Evolutionary conservation across 2,888 invertebrate species (phyloP), one percentile per base, ranked within the genome.

Genomic region (Spatulosminthurus flaviceps): DNA sequence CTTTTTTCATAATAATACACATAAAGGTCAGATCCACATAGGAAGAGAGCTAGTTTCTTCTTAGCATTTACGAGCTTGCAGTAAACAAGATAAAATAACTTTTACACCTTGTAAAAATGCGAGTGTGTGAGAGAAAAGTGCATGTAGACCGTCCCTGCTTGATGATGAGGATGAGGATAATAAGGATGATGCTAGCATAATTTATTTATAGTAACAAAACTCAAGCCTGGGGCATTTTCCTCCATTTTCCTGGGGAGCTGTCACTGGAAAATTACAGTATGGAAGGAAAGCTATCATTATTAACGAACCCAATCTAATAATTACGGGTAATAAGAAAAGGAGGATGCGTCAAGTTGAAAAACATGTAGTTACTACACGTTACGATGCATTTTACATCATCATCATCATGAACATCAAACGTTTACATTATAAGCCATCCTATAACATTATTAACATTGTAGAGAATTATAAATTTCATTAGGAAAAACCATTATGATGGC

Each of bases 301-400:
- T 72, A 72, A 73, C 73, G 73, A 73, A 73, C 73, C 73, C 73
- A 51, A 73, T 73, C 73, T 73, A 73, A 73, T 73, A 73, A 73
- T 73, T 51, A 51, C 51, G 51, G 51, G 9, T 51, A 51, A 51
- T 51, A 51, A 51, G 51, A 51, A 51, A 51, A 51, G 51, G 51
- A 51, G n/a, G 51, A 51, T 51, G 51, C 51, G 9, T 51, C 1
- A 51, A 51, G 51, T 51, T 11, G 51, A 16, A 51, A n/a, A 51
- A 4, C 51, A 51, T 51, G 5, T 13, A 41, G 41, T 13, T 13
- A 41, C 9, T n/a, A n/a, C n/a, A n/a, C n/a, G n/a, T n/a, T n/a
- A n/a, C 16, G 16, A 51, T 51, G 51, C 51, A 51, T n/a, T 51
- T 9, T 51, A 2, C 51, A 19, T 13, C 16, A 41, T 41, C 41